A percentile compares a stretch with the other conserved stretches of the same genome.
These are phyloP conservation scores for Sminthurinus aureus DNA, from an alignment of 2,888 invertebrate genomes.

Conservation along the genomic window DNA sequence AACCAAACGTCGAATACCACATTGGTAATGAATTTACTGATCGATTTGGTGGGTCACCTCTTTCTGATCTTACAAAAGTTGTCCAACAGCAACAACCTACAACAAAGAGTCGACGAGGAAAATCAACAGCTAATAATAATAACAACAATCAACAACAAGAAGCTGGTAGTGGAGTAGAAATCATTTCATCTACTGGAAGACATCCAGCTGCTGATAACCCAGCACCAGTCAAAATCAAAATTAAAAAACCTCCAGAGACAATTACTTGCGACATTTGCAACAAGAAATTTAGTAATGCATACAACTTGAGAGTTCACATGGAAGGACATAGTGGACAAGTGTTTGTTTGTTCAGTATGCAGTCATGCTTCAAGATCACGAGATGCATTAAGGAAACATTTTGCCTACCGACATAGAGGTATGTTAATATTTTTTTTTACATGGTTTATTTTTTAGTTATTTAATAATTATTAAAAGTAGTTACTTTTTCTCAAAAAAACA, in stretches of 20 bases:
- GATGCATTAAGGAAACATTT: conserved; percentile 89
- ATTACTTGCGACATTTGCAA: conserved; percentile 81
- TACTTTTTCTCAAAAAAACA: too few relatives aligned
- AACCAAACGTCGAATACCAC: conserved; percentile 59
- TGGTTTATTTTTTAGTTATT: too few relatives aligned
- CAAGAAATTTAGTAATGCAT: conserved; percentile 88
- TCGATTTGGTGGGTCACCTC: conserved; percentile 54
- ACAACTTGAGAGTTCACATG: conserved; percentile 85
- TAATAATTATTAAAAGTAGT: too few relatives aligned
- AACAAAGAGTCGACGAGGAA: conserved; percentile 44
- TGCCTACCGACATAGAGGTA: conserved; percentile 69
- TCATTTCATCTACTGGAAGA: conserved; percentile 57
- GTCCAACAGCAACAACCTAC: conserved; percentile 49
- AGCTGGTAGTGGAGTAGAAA: conserved; percentile 57
- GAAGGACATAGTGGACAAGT: conserved; percentile 89
- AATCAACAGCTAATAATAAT: conserved; percentile 31
- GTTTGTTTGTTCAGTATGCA: conserved; percentile 86
- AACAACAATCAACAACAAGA: conserved; percentile 49
- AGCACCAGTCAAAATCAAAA: conserved; percentile 57
- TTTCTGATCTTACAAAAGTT: conserved; percentile 59
- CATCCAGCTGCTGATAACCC: conserved; percentile 46
- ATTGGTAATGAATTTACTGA: conserved; percentile 58
- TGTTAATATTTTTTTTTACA: too few relatives aligned
- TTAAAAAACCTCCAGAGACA: conserved; percentile 59
- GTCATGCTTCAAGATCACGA: conserved; percentile 85